phyloP scores from a whole-genome alignment of 2,113 vertebrate species.

The Hippocampus zosterae region DNA sequence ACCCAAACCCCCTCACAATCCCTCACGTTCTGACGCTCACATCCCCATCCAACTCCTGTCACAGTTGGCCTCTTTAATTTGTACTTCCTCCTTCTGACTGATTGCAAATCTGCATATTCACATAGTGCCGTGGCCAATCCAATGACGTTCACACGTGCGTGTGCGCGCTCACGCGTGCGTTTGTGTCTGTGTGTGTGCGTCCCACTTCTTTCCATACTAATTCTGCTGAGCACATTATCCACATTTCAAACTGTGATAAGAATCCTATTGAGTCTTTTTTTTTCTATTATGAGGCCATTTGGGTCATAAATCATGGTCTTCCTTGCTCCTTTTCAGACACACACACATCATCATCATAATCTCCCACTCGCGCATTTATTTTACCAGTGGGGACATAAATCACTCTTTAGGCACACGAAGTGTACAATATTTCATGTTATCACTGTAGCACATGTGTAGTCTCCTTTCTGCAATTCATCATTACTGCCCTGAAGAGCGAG shows the following conservation, averaged over 20 bases:
- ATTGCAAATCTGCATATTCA: constrained; percentile 49
- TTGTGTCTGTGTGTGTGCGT: not conserved
- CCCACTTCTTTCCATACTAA: not conserved
- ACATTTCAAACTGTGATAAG: constrained; percentile 30
- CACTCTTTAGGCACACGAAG: constrained; percentile 23
- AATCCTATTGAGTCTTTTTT: constrained; percentile 13
- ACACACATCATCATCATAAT: constrained; percentile 16
- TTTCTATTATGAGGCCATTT: constrained; percentile 22
- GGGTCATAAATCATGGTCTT: constrained; percentile 36
- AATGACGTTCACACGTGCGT: not conserved
- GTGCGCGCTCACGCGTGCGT: too few relatives aligned
- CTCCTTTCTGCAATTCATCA: constrained; percentile 24
- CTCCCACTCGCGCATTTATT: constrained; percentile 21
- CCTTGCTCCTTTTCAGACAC: constrained; percentile 5
- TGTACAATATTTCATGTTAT: constrained; percentile 19
- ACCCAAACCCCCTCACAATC: not conserved
- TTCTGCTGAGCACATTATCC: constrained; percentile 21
- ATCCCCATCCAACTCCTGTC: constrained; percentile 14
- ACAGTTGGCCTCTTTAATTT: constrained; percentile 43
- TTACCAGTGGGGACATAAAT: constrained; percentile 39
- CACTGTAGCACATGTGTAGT: constrained; percentile 19
- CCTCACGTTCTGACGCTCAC: constrained; percentile 1
- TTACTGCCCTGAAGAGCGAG: constrained; percentile 8
- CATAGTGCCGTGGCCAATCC: not conserved
- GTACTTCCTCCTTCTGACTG: constrained; percentile 17